Conservation (phyloP, 2,888 invertebrate species). For the Nemotelus nigrinus region DNA sequence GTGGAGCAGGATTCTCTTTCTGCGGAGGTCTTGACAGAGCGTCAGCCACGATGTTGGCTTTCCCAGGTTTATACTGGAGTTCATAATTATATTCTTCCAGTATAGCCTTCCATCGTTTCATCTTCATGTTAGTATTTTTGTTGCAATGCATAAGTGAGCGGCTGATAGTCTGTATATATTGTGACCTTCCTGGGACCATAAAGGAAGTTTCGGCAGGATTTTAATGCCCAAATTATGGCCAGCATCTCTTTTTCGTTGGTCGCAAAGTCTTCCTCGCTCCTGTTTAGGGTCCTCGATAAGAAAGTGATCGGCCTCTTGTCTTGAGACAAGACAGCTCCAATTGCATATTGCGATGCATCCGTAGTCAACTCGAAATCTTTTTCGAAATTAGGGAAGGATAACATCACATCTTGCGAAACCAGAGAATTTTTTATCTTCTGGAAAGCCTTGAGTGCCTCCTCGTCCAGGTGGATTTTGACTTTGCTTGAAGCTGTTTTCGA, state of each 20-base stretch:
- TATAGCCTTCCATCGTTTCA: no score
- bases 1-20: no score
- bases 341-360: neutral
- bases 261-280: slow-evolving; percentile 57
- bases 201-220: slow-evolving; percentile 61
- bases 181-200: slow-evolving; percentile 54
- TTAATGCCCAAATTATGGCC: slow-evolving; percentile 59
- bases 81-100: no score
- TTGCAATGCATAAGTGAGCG: neutral
- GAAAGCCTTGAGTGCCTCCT: no score
- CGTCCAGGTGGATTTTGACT: no score
- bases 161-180: neutral
- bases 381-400: no score
- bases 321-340: neutral
- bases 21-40: neutral
- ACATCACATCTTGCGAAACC: no score
- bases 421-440: no score
- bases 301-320: neutral
- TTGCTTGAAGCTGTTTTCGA: no score
- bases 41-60: slow-evolving; percentile 48
- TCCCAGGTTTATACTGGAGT: slow-evolving; percentile 22
- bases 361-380: neutral
- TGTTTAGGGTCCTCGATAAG: slow-evolving; percentile 34
- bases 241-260: slow-evolving; percentile 60
- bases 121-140: no score